Conservation (phyloP, 2,113 vertebrate species). For the Macaca nemestrina region DNA sequence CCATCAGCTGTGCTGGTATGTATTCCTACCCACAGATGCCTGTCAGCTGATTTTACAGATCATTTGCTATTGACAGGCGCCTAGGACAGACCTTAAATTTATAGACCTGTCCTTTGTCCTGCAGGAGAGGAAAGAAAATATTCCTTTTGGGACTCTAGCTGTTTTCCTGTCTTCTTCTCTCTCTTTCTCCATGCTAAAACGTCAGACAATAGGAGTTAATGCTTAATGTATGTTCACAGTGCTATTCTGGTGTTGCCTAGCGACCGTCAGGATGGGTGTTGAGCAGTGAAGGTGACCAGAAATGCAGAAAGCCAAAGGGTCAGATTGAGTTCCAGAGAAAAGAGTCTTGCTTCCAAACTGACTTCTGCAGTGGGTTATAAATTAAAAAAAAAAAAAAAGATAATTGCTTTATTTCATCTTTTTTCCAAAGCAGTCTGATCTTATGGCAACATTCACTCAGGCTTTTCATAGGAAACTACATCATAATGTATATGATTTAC, state of each 20-base stretch:
- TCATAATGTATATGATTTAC: neutral
- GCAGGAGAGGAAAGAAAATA: constrained; percentile 78
- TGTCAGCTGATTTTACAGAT: constrained; percentile 81
- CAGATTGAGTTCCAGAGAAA: constrained; percentile 56
- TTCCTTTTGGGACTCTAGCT: constrained; percentile 46
- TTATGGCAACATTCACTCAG: neutral
- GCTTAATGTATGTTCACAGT: constrained; percentile 68
- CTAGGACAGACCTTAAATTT: constrained; percentile 57
- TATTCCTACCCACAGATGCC: constrained; percentile 65
- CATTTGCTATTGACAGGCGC: constrained; percentile 74
- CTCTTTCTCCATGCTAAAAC: constrained; percentile 53
- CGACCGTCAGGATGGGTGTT: constrained; percentile 33
- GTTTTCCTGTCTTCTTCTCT: constrained; percentile 70
- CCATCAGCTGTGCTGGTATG: constrained; percentile 68
- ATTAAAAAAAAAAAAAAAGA: neutral
- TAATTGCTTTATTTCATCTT: neutral
- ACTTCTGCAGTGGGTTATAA: constrained; percentile 36
- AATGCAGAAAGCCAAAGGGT: constrained; percentile 58
- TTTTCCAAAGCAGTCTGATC: neutral
- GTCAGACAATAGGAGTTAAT: constrained; percentile 65
- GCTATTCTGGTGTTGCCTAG: constrained; percentile 76
- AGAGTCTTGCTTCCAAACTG: constrained; percentile 13
- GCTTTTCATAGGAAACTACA: neutral
- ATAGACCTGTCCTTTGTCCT: constrained; percentile 76
- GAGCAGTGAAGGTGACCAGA: constrained; percentile 59